Base-by-base conservation (phyloP, 2,113 vertebrate species). In the Atrichornis clamosus region DNA sequence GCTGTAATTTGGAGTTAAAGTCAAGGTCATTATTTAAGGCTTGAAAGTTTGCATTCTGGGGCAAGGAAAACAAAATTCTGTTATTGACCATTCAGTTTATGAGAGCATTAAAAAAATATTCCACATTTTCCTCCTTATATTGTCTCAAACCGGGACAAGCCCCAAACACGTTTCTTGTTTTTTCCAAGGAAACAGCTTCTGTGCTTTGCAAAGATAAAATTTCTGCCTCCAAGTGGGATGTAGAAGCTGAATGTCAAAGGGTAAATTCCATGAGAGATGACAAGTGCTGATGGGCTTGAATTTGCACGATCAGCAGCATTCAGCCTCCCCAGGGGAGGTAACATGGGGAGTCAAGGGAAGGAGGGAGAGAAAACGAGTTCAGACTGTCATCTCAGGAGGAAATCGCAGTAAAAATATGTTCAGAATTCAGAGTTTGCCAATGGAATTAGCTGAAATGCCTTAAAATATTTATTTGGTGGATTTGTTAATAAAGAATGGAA, bases 401-500 rank as follows among this genome's bases (percentile, higher is more conserved):
- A 95, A 74, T 84, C 42, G 64, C 93, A 73, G 83, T 88, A 94
- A 95, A 97, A 96, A 77, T 91, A 83, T 78, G 91, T 62, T 87
- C 72, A 90, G 77, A 79, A 87, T 91, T 94, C 82, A 90, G 58
- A 92, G 83, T 73, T 62, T 79, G 58, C 47, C 60, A 89, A 84
- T 72, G 28, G 95, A 96, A 95, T 88, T 97, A 95, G 92, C 58
- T 96, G 92, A 93, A 95, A 52, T 62, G 90, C 55, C 62, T 95
- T 98, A 60, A 96, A 97, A 96, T 97, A 96, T 97, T 96, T 95
- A 85, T 95, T 96, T 94, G 84, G 59, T 91, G 69, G 41, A 32
- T 96, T 97, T 96, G 14, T 70, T 76, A 53, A 44, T 63, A 76
- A 82, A 39, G 90, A 93, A 83, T 13, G 27, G n/a, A 92, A 83